These are phyloP conservation scores for Anguilla marmorata DNA, from an alignment of 2,797 vertebrate species.

Conservation along the genomic window DNA sequence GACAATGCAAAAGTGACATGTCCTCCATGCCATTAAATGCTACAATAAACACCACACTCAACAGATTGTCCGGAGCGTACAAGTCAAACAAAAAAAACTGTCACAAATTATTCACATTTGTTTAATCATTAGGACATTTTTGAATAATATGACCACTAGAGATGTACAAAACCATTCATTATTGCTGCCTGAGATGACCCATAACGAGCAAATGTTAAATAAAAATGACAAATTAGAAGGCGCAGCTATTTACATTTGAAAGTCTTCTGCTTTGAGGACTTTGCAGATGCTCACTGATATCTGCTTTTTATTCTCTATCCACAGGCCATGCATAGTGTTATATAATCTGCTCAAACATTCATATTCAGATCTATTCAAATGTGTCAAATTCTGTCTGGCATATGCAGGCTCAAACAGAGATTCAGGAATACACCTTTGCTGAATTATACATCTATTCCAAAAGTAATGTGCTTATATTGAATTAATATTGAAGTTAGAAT, in stretches of 20 bases:
- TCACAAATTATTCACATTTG: slow-evolving; percentile 45
- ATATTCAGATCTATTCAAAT: neutral
- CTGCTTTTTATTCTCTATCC: neutral
- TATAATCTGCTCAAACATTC: neutral
- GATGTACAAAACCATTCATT: slow-evolving; percentile 60
- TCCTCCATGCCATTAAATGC: slow-evolving; percentile 41
- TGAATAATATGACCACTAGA: slow-evolving; percentile 39
- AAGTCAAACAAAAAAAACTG: slow-evolving; percentile 26
- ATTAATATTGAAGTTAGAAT: neutral
- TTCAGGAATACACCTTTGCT: neutral
- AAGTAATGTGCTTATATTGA: neutral
- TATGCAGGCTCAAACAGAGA: neutral
- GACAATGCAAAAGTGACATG: slow-evolving; percentile 26
- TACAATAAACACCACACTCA: slow-evolving; percentile 22
- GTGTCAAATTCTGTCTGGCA: neutral
- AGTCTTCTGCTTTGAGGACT: neutral
- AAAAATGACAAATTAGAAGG: neutral
- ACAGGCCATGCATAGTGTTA: neutral
- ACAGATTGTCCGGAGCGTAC: slow-evolving; percentile 29
- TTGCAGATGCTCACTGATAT: neutral
- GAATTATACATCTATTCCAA: neutral
- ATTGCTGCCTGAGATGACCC: slow-evolving; percentile 49
- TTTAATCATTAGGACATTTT: slow-evolving; percentile 40
- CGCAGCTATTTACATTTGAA: neutral
- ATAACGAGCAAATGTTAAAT: neutral